A percentile compares a stretch with the other conserved stretches of the same genome.
These are phyloP conservation scores for Drosophila orena DNA, from an alignment of 1,140 invertebrate genomes.

Conservation along the genomic window DNA sequence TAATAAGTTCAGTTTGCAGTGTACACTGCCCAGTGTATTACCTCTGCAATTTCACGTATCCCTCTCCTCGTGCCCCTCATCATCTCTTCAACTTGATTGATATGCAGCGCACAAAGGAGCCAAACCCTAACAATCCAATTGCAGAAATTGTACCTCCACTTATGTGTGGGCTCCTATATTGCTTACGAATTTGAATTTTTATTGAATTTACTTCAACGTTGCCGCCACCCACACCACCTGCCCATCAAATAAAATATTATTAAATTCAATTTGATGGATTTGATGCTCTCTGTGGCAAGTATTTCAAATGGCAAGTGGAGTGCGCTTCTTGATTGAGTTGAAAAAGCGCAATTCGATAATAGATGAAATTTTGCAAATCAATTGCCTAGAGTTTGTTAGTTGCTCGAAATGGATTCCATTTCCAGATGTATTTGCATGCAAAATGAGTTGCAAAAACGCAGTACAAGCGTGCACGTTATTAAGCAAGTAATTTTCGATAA, in stretches of 20 bases:
- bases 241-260: constrained; percentile 52
- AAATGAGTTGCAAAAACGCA: neutral
- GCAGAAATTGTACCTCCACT: constrained; percentile 42
- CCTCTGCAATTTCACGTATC: constrained; percentile 6
- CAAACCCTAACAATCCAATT: constrained; percentile 43
- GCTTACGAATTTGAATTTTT: constrained; percentile 55
- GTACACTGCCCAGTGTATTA: constrained; percentile 19
- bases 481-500: no score
- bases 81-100: constrained; percentile 35
- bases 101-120: constrained; percentile 48
- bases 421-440: neutral
- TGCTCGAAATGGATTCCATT: constrained; percentile 7
- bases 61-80: neutral
- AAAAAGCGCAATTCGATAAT: constrained; percentile 19
- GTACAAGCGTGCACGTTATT: neutral
- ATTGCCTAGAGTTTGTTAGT: constrained; percentile 5
- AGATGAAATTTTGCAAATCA: constrained; percentile 7
- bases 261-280: constrained; percentile 59
- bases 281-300: constrained; percentile 18
- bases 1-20: constrained; percentile 31
- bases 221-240: neutral
- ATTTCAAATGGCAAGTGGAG: neutral
- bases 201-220: constrained; percentile 49
- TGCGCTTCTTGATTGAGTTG: constrained; percentile 17
- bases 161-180: constrained; percentile 16